Base-by-base conservation (phyloP, 2,888 invertebrate genomes). In the Tricholauxania praeusta region DNA sequence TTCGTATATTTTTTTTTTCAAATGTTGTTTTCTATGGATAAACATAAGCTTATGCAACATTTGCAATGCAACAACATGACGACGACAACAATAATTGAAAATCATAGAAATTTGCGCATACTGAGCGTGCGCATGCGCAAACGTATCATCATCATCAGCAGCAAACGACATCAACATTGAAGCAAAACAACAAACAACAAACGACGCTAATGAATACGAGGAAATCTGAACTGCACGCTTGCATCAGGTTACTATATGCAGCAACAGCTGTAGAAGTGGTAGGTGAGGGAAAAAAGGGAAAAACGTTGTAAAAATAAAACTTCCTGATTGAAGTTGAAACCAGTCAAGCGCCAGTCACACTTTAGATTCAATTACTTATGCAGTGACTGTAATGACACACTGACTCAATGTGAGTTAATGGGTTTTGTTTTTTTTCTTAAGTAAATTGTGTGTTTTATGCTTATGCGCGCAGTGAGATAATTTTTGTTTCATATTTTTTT, bases 271-370 rank as follows among this genome's bases (percentile, higher is more conserved):
- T 62, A 75, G 64, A n/a, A 68, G 78, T 63, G 76, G 64, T n/a
- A n/a, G n/a, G n/a, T n/a, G n/a, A n/a, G n/a, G 83, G 48, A 28
- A 79, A 60, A n/a, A 67, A 75, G 72, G 77, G 47, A 17, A 74
- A 74, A 81, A 79, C 77, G 8, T 76, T 67, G 52, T 39, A 57
- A 22, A 39, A 19, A 62, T 15, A 65, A 49, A 52, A 52, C 65
- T 65, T 65, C 65, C 65, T 65, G 65, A 51, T 65, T 49, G 52
- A 51, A 10, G 47, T n/a, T 47, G 48, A 55, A 52, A 39, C 39
- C 39, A 39, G 39, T 39, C 39, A 39, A 39, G 39, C 39, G 39
- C 39, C 39, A 39, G 39, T 39, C 39, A 39, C 39, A 39, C 39
- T 39, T 39, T 39, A 10, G 10, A 10, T 39, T 39, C 39, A 39